Percentiles rank a stretch among this genome's conserved stretches.
phyloP scores from a whole-genome alignment of 2,113 vertebrate genomes.

The Hipposideros armiger region DNA sequence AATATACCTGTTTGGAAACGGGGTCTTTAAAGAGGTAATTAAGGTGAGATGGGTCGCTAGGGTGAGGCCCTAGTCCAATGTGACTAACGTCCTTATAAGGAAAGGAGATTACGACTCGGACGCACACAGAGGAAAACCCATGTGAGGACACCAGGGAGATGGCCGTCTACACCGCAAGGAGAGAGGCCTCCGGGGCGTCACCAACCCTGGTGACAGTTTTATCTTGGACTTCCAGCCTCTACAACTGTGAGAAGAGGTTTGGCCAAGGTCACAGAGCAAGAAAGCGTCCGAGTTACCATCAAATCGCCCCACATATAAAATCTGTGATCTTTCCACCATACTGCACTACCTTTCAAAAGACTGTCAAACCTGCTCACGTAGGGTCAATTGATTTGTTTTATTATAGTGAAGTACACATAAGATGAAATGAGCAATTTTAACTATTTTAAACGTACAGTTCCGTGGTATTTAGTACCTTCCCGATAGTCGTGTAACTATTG shows the following conservation, averaged over 20 bases:
- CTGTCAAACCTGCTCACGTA: too few relatives aligned
- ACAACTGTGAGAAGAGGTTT: background rate
- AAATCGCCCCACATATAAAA: background rate
- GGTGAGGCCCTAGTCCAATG: background rate
- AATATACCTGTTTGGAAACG: background rate
- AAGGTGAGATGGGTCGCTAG: background rate
- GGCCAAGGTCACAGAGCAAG: background rate
- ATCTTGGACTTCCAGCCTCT: background rate
- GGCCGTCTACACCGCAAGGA: too few relatives aligned
- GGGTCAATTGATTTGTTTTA: too few relatives aligned
- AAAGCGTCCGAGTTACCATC: too few relatives aligned
- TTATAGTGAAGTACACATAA: background rate
- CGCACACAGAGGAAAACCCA: background rate
- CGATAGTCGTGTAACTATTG: background rate
- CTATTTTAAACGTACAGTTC: background rate
- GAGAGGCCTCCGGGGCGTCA: background rate
- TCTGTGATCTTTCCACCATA: too few relatives aligned
- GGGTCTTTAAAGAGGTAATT: background rate
- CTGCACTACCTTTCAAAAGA: background rate
- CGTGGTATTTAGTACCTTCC: background rate
- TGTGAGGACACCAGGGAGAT: background rate
- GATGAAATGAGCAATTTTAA: rapidly evolving
- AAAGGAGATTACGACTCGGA: background rate
- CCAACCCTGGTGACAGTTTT: background rate
- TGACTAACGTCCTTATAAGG: background rate